phyloP scores from a whole-genome alignment of 2,113 vertebrate genomes.

The Glaucidium brasilianum region DNA sequence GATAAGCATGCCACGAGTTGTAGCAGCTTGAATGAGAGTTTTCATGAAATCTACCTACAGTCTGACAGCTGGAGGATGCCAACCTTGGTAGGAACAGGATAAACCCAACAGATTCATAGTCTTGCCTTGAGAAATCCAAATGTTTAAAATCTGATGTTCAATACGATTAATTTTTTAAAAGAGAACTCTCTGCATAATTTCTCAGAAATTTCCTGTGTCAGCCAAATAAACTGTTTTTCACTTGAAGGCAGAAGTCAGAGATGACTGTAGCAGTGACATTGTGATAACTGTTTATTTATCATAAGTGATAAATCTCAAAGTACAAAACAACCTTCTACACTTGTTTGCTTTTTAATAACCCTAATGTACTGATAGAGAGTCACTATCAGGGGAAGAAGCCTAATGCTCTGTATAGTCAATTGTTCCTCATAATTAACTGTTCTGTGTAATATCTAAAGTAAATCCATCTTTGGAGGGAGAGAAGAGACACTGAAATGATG shows the following conservation, averaged over 20 bases:
- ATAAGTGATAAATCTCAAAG: background rate
- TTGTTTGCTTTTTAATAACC: background rate
- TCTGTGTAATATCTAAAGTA: background rate
- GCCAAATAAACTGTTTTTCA: background rate
- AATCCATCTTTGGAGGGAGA: background rate
- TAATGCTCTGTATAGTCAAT: background rate
- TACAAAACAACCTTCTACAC: background rate
- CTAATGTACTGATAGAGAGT: background rate
- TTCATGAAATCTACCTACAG: background rate
- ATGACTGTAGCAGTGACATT: rapidly evolving
- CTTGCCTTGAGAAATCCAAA: background rate
- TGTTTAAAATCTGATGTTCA: background rate
- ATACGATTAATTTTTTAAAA: background rate
- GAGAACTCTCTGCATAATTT: background rate
- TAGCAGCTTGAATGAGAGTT: background rate
- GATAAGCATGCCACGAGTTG: rapidly evolving
- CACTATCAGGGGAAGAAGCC: background rate
- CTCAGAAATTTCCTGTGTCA: background rate
- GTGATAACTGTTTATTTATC: background rate
- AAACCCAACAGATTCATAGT: background rate
- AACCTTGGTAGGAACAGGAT: rapidly evolving
- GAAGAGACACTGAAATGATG: background rate
- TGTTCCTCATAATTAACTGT: background rate
- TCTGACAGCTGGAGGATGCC: background rate
- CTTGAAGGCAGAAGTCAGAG: background rate